Conservation (phyloP, 2,113 vertebrate species). For the Mola mola region DNA sequence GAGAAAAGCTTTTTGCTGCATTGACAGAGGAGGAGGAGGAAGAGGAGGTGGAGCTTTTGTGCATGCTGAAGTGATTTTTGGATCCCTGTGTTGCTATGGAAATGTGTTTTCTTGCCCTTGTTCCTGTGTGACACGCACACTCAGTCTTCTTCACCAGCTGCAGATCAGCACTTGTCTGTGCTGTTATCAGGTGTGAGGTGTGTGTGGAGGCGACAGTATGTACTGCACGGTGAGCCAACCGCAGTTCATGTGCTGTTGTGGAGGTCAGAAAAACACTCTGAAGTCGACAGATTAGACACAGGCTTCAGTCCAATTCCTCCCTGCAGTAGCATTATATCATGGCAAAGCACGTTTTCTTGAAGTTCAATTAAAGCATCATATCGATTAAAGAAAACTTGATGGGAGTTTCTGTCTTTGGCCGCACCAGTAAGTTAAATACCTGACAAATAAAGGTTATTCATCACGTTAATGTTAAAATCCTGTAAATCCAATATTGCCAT, state of each 20-base stretch:
- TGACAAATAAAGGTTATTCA: no score
- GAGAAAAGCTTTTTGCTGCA: slow-evolving; percentile 15
- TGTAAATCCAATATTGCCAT: no score
- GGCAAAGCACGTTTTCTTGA: background rate
- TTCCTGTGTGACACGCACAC: slow-evolving; percentile 21
- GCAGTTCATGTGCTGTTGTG: background rate
- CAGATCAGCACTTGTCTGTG: slow-evolving; percentile 25
- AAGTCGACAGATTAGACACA: no score
- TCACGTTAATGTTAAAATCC: no score
- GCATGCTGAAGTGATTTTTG: slow-evolving; percentile 29
- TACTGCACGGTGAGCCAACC: background rate
- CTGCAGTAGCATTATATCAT: background rate
- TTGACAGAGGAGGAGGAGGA: background rate
- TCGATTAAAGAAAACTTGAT: background rate
- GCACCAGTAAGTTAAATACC: no score
- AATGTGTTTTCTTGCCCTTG: slow-evolving; percentile 18
- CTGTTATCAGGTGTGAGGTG: slow-evolving; percentile 61
- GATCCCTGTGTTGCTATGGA: slow-evolving; percentile 48
- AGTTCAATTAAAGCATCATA: background rate
- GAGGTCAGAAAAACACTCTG: background rate
- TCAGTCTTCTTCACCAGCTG: background rate
- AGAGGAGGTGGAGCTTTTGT: slow-evolving; percentile 18
- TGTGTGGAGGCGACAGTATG: slow-evolving; percentile 41
- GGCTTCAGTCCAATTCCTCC: background rate
- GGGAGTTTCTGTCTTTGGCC: background rate